Conservation (phyloP, 2,888 invertebrate genomes). For the Pseudolycoriella hygida region DNA sequence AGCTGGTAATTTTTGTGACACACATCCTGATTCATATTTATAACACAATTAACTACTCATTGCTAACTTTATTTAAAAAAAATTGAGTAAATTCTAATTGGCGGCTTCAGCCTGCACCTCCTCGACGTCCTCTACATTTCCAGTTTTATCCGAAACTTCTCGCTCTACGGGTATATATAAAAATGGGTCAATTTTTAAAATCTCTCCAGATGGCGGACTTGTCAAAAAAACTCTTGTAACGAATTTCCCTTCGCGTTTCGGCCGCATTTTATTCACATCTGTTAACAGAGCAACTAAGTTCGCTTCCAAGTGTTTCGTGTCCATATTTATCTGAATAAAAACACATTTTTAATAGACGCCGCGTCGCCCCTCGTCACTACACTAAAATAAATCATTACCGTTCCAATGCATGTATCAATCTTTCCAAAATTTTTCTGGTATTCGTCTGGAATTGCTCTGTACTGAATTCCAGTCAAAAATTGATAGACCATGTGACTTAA, state of each 20-base stretch:
- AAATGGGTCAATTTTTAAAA: conserved; percentile 48
- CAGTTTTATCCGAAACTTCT: no score
- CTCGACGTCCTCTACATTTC: no score
- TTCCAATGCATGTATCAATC: conserved; percentile 48
- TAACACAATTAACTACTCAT: no score
- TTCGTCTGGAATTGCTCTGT: conserved; percentile 45
- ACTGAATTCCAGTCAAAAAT: conserved; percentile 53
- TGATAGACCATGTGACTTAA: conserved; percentile 43
- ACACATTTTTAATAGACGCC: conserved; percentile 5
- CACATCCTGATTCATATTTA: no score
- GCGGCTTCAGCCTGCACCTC: no score
- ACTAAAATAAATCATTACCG: no score
- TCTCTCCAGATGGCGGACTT: conserved; percentile 46
- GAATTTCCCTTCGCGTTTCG: conserved; percentile 49
- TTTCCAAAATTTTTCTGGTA: conserved; percentile 52
- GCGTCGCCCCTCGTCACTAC: no score
- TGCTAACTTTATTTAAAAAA: no score
- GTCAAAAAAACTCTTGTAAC: conserved; percentile 47
- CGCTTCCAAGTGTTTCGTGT: conserved; percentile 45
- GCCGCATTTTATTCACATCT: conserved; percentile 44
- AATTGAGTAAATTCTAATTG: no score
- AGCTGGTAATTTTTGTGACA: no score
- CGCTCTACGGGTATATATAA: conserved; percentile 26
- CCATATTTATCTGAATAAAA: conserved; percentile 52
- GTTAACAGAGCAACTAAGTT: conserved; percentile 49